Evolutionary conservation across 1,140 invertebrate genomes (phyloP).

Genomic region (Brachionus rubens): DNA sequence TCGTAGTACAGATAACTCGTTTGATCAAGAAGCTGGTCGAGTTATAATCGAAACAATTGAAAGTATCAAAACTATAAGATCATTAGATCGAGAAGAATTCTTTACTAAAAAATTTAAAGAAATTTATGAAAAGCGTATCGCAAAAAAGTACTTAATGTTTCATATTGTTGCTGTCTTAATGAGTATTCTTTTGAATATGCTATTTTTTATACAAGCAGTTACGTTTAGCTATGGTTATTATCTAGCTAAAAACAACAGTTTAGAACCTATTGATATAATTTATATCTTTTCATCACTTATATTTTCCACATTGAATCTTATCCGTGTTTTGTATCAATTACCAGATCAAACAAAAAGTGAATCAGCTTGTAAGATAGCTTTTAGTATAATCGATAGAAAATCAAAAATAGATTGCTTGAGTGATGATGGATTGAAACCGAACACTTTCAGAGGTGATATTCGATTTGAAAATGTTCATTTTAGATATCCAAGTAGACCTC

Average conservation of each 20-base stretch:
- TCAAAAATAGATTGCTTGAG: slow-evolving; percentile 24
- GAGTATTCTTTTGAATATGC: background rate
- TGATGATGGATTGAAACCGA: background rate
- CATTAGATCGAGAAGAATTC: background rate
- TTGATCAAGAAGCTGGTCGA: no score
- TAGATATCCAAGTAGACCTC: slow-evolving; percentile 61
- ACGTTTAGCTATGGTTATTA: slow-evolving; percentile 26
- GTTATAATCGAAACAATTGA: slow-evolving; percentile 3
- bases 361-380: background rate
- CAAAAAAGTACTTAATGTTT: background rate
- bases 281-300: background rate
- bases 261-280: background rate
- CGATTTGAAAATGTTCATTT: slow-evolving; percentile 63
- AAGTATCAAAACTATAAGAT: slow-evolving; percentile 17
- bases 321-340: background rate
- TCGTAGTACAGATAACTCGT: no score
- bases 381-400: slow-evolving; percentile 2
- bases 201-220: slow-evolving; percentile 25
- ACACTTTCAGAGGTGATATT: slow-evolving; percentile 57
- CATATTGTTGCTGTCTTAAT: background rate
- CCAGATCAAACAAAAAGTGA: background rate
- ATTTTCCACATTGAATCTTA: slow-evolving; percentile 21
- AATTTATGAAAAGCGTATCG: background rate
- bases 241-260: background rate
- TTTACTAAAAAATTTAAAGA: slow-evolving; percentile 18